phyloP scores from a whole-genome alignment of 2,797 vertebrate species.

The Paedocypris micromegethes region DNA sequence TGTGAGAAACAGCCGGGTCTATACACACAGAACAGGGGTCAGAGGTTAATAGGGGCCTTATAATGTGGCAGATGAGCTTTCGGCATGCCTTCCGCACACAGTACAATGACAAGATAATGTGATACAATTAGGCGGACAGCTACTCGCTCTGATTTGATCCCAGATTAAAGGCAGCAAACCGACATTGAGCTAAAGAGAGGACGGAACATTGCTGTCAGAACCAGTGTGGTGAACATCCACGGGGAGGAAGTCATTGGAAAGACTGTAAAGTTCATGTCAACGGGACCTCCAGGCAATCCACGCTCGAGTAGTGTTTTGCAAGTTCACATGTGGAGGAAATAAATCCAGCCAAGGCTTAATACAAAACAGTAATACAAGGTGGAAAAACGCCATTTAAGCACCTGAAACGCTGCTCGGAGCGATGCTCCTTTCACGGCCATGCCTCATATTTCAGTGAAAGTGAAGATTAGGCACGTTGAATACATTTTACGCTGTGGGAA shows the following conservation, averaged over 20 bases:
- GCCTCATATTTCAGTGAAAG: conserved; percentile 49
- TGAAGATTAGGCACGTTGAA: conserved; percentile 46
- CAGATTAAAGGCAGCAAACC: conserved; percentile 69
- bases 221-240: conserved; percentile 58
- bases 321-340: conserved; percentile 20
- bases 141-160: conserved; percentile 71
- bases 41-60: conserved; percentile 92
- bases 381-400: conserved; percentile 32
- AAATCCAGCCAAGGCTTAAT: conserved; percentile 19
- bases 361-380: conserved; percentile 24
- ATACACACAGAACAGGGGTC: conserved; percentile 81
- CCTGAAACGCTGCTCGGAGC: conserved; percentile 48
- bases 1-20: conserved; percentile 87
- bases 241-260: conserved; percentile 26
- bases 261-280: conserved; percentile 11
- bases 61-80: conserved; percentile 92
- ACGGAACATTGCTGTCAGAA: conserved; percentile 75
- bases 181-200: conserved; percentile 67
- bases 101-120: conserved; percentile 89
- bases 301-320: not conserved
- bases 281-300: conserved; percentile 22
- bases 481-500: not conserved
- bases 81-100: conserved; percentile 79
- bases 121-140: conserved; percentile 92
- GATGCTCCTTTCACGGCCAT: conserved; percentile 36